Evolutionary conservation across 2,888 invertebrate species (phyloP).

Genomic region (Euproctis similis): DNA sequence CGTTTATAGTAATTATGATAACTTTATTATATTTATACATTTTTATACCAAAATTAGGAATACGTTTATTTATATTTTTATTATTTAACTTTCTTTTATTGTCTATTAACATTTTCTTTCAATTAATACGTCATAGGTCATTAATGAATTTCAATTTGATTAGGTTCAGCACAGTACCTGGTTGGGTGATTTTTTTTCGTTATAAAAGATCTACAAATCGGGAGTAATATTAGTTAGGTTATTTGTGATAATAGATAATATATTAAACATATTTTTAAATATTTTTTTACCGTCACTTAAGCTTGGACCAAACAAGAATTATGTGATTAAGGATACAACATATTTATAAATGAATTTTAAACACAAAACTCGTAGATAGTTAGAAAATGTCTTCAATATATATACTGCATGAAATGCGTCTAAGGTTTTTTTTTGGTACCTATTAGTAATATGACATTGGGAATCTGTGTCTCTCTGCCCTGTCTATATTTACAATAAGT

Average conservation of each 20-base stretch:
- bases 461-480: constrained; percentile 9
- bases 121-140: constrained; percentile 2
- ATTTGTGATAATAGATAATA: no score
- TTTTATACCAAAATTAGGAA: no score
- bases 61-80: constrained; percentile 1
- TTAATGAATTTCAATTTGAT: constrained; percentile 33
- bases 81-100: constrained; percentile 1
- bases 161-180: constrained; percentile 38
- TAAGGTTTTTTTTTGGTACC: no score
- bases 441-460: background rate
- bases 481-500: no score
- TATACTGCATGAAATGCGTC: no score
- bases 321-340: no score
- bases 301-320: no score
- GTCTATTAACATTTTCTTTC: constrained; percentile 3
- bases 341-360: no score
- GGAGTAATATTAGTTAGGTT: constrained; percentile 35
- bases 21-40: constrained; percentile 2
- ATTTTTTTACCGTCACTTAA: no score
- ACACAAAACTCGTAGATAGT: no score
- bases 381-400: no score
- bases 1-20: constrained; percentile 15
- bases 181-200: constrained; percentile 63
- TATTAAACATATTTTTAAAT: no score
- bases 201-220: constrained; percentile 61